Conservation (phyloP, 2,888 invertebrate species). For the Acleris holmiana region DNA sequence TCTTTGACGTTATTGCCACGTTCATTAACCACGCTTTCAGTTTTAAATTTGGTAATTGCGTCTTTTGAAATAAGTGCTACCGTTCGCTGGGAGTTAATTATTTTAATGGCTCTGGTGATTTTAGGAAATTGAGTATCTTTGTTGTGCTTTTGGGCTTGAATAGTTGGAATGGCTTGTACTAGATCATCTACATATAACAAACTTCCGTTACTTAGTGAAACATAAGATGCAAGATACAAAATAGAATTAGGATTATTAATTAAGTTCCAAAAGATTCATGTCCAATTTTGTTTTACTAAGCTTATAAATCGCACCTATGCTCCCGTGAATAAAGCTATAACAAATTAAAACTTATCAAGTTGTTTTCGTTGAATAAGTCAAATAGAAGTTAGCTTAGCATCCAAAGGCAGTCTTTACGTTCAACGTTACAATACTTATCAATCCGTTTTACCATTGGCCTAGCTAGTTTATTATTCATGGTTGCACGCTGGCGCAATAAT, state of each 20-base stretch:
- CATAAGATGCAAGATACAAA: no score
- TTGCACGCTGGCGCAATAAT: slow-evolving; percentile 71
- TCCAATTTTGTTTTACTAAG: no score
- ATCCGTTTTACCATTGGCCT: slow-evolving; percentile 22
- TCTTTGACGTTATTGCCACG: slow-evolving; percentile 31
- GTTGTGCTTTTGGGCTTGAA: not conserved
- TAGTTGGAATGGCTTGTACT: not conserved
- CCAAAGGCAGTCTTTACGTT: not conserved
- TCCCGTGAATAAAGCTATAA: no score
- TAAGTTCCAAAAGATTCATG: no score
- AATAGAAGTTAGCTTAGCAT: not conserved
- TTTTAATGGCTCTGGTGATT: slow-evolving; percentile 24
- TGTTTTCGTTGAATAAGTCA: not conserved
- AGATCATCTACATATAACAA: no score
- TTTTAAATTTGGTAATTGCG: slow-evolving; percentile 33
- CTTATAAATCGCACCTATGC: no score
- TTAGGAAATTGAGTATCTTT: slow-evolving; percentile 10
- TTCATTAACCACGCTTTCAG: slow-evolving; percentile 31
- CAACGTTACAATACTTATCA: slow-evolving; percentile 1
- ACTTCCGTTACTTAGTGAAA: no score
- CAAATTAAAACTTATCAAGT: not conserved
- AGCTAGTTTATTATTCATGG: slow-evolving; percentile 64
- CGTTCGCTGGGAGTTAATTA: slow-evolving; percentile 16
- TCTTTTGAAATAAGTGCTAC: slow-evolving; percentile 32
- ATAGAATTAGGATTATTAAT: no score